Percentiles rank a stretch among this genome's conserved stretches.
Conservation (phyloP, 2,797 vertebrate species). For the Premnoplex brunnescens region DNA sequence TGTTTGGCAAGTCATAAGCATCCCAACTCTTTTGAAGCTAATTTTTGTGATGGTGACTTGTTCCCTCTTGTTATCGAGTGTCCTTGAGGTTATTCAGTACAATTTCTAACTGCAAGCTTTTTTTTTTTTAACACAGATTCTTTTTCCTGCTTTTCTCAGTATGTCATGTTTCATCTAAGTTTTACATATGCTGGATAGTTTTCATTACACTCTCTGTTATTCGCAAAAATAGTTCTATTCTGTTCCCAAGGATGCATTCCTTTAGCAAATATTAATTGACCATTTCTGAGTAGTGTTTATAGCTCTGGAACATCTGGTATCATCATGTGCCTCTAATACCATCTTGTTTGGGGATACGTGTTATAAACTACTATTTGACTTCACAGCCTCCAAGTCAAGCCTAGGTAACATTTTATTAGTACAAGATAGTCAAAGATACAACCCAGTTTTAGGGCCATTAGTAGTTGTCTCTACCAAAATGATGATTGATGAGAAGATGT, state of each 20-base stretch:
- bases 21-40: background rate
- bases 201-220: background rate
- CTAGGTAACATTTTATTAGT: background rate
- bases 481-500: background rate
- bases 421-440: background rate
- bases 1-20: background rate
- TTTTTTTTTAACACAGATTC: background rate
- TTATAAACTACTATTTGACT: background rate
- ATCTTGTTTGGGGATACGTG: background rate
- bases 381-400: background rate
- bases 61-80: background rate
- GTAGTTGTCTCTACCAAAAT: background rate
- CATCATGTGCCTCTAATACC: background rate
- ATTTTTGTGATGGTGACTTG: accelerated
- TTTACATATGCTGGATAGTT: background rate
- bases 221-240: background rate
- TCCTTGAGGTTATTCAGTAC: background rate
- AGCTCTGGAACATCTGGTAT: background rate
- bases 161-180: background rate
- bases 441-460: background rate
- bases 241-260: background rate
- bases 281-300: background rate
- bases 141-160: background rate
- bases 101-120: background rate
- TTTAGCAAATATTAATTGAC: background rate